Evolutionary conservation across 2,113 vertebrate species (phyloP), one percentile per base, ranked within the genome.

Genomic region (Ahaetulla prasina): DNA sequence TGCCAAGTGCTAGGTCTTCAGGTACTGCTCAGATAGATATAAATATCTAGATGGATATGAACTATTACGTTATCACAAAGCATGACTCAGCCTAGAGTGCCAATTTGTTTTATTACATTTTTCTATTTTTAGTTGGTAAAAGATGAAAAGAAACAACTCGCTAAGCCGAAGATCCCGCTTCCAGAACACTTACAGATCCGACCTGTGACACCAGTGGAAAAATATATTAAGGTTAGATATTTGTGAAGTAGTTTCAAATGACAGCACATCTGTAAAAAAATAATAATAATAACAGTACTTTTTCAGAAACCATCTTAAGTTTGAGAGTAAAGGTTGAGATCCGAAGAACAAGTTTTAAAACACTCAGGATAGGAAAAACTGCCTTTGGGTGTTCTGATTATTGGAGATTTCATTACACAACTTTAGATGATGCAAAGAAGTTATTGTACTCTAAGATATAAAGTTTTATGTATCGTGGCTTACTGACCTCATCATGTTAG

Each of bases 151-250:
- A 95, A 95, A 85, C 54, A 95, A 87, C 30, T 80, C 2, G 84
- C 95, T 52, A 96, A 95, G 92, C 95, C 97, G 60, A 96, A 93
- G 92, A 92, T 97, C 2, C 22, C 97, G 85, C 97, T 97, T 90
- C 98, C 97, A 3, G 96, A 96, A 89, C 96, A 94, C 90, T 96
- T 98, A 92, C 94, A 27, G 39, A 49, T 98, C 95, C 97, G 90
- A 94, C 97, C 97, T 0, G 97, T 97, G 95, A 97, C 97, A 88
- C 97, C 97, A 0, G n/a, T 97, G 94, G 97, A 98, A 94, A 97
- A 96, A 90, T 96, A 98, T 90, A 97, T 98, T 94, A 96, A 98
- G 97, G 98, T 98, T 91, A 7, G 97, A 60, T 93, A 93, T 88
- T 88, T 9, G 68, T 55, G 39, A 12, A 16, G 43, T 18, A 50